phyloP scores from a whole-genome alignment of 2,888 invertebrate genomes.

The Drosophila mimica region DNA sequence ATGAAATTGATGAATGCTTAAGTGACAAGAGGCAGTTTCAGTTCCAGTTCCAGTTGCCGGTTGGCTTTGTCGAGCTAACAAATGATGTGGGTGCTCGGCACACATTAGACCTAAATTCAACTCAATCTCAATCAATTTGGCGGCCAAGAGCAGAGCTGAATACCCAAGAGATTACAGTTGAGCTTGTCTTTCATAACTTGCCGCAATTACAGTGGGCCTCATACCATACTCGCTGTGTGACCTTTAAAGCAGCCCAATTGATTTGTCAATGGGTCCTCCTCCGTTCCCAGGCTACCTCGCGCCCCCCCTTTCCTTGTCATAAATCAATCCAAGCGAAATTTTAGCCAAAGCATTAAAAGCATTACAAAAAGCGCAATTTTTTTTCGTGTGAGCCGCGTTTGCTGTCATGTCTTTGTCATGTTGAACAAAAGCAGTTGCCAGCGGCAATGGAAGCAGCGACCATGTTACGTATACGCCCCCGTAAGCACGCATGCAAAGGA shows the following conservation, averaged over 20 bases:
- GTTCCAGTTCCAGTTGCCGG: constrained; percentile 43
- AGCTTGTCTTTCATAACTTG: constrained; percentile 48
- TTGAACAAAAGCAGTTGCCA: constrained; percentile 71
- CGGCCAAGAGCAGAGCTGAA: constrained; percentile 20
- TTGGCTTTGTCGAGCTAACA: constrained; percentile 35
- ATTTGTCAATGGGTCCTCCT: constrained; percentile 48
- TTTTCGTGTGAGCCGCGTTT: constrained; percentile 35
- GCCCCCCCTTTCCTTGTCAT: constrained; percentile 50
- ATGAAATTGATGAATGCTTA: constrained; percentile 71
- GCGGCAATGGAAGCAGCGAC: constrained; percentile 37
- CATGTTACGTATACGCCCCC: constrained; percentile 70
- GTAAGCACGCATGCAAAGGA: constrained; percentile 67
- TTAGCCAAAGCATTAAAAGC: constrained; percentile 69
- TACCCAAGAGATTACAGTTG: constrained; percentile 41
- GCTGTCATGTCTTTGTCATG: constrained; percentile 81
- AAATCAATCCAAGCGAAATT: constrained; percentile 71
- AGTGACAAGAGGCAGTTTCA: constrained; percentile 52
- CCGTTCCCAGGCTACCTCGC: neutral
- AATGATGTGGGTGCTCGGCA: constrained; percentile 22
- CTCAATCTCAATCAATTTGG: constrained; percentile 59
- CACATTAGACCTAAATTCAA: constrained; percentile 22
- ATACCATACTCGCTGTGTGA: constrained; percentile 19
- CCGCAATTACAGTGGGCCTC: constrained; percentile 45
- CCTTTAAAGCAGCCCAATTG: constrained; percentile 49
- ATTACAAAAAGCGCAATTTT: constrained; percentile 71